phyloP scores from a whole-genome alignment of 2,113 vertebrate genomes.

The Oplegnathus fasciatus region DNA sequence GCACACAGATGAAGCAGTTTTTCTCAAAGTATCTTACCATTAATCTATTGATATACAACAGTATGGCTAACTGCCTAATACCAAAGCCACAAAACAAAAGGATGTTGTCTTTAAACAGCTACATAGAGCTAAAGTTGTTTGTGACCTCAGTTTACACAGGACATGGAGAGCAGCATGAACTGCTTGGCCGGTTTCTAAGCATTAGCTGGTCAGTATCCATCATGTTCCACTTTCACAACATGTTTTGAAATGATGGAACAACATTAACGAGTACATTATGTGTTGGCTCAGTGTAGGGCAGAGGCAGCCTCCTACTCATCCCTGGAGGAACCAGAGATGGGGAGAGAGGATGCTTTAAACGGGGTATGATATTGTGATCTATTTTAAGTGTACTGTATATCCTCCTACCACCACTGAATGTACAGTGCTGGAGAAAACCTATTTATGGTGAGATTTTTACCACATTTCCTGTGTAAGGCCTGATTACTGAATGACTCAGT shows the following conservation, averaged over 20 bases:
- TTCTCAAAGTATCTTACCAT: not conserved
- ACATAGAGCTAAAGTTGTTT: not conserved
- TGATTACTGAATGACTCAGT: slow-evolving; percentile 12
- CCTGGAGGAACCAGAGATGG: slow-evolving; percentile 48
- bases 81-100: not conserved
- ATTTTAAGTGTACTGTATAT: slow-evolving; percentile 43
- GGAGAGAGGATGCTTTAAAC: slow-evolving; percentile 44
- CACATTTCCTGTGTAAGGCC: not conserved
- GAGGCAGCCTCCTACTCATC: slow-evolving; percentile 65
- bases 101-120: not conserved
- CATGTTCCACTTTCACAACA: slow-evolving; percentile 39
- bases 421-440: slow-evolving; percentile 33
- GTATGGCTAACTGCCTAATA: too few relatives aligned
- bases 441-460: slow-evolving; percentile 5
- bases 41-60: not conserved
- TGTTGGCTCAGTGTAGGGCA: slow-evolving; percentile 38
- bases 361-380: slow-evolving; percentile 30
- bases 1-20: not conserved
- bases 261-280: slow-evolving; percentile 49
- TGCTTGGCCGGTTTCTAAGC: not conserved
- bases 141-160: not conserved
- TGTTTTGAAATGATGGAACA: slow-evolving; percentile 60
- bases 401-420: slow-evolving; percentile 19
- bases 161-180: not conserved
- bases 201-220: slow-evolving; percentile 18